A percentile compares a stretch with the other conserved stretches of the same genome.
phyloP scores from a whole-genome alignment of 92 coral and sea anemone genomes.

The Desmophyllum pertusum region DNA sequence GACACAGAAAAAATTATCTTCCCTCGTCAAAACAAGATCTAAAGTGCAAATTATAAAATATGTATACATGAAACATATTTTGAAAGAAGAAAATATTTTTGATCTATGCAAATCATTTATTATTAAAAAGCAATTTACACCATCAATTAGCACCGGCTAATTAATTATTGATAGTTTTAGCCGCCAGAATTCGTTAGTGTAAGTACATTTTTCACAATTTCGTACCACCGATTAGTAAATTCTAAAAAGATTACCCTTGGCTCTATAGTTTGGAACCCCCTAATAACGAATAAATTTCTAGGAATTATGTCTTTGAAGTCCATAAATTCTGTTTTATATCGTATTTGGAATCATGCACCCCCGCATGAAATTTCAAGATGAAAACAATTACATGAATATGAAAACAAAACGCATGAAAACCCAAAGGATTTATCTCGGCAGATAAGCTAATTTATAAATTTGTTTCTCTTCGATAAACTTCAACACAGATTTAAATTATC shows the following conservation, averaged over 20 bases:
- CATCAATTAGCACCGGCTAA: constrained; percentile 25
- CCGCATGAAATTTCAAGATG: constrained; percentile 1
- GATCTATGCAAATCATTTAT: not conserved
- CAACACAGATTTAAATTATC: not conserved
- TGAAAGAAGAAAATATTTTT: constrained; percentile 7
- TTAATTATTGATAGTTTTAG: constrained; percentile 25
- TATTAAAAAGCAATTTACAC: constrained; percentile 33
- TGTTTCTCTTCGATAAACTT: constrained; percentile 11
- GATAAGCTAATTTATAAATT: constrained; percentile 1
- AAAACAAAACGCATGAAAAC: constrained; percentile 3
- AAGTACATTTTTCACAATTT: constrained; percentile 16
- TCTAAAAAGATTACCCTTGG: not conserved
- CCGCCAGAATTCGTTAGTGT: not conserved
- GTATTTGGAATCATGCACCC: not conserved
- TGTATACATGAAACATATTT: constrained; percentile 2
- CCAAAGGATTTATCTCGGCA: not conserved
- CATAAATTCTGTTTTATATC: not conserved
- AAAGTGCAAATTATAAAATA: not conserved
- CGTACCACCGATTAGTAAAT: constrained; percentile 11
- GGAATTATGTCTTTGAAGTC: not conserved
- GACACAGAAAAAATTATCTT: not conserved
- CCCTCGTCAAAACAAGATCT: not conserved
- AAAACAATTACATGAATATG: constrained; percentile 8
- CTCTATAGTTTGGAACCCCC: not conserved
- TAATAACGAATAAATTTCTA: not conserved